phyloP scores from a whole-genome alignment of 2,888 invertebrate species.

The Chalcosyrphus nemorum region DNA sequence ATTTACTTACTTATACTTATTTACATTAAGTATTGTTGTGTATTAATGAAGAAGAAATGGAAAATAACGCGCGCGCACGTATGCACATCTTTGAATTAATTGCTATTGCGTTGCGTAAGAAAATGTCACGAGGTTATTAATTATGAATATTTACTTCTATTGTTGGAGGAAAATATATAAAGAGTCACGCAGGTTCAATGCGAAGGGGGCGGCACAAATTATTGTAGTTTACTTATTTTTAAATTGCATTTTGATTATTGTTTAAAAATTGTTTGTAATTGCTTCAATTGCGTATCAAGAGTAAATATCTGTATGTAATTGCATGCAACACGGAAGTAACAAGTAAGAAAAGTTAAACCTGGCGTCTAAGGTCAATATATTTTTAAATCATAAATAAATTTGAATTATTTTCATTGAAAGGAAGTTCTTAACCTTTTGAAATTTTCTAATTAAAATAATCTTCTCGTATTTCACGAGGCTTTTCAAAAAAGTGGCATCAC shows the following conservation, averaged over 20 bases:
- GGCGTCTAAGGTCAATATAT: too few species aligned
- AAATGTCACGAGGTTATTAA: constrained; percentile 65
- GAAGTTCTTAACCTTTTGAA: too few species aligned
- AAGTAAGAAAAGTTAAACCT: too few species aligned
- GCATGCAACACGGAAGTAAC: not conserved
- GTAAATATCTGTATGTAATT: not conserved
- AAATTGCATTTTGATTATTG: not conserved
- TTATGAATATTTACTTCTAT: constrained; percentile 51
- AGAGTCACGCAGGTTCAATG: constrained; percentile 51
- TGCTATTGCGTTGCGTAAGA: constrained; percentile 48
- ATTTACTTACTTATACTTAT: constrained; percentile 50
- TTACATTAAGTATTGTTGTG: constrained; percentile 34
- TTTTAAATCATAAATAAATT: too few species aligned
- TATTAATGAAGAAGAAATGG: constrained; percentile 38
- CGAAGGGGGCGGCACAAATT: constrained; percentile 25
- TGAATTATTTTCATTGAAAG: too few species aligned
- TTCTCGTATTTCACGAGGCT: too few species aligned
- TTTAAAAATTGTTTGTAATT: not conserved
- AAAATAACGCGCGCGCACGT: constrained; percentile 23
- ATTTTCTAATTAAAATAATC: too few species aligned
- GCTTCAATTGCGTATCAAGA: not conserved
- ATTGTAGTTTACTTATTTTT: not conserved
- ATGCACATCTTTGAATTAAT: constrained; percentile 47
- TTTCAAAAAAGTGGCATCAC: too few species aligned
- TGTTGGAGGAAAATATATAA: constrained; percentile 11